Conservation (phyloP, 1,140 invertebrate genomes). For the Anagrus nilaparvatae region DNA sequence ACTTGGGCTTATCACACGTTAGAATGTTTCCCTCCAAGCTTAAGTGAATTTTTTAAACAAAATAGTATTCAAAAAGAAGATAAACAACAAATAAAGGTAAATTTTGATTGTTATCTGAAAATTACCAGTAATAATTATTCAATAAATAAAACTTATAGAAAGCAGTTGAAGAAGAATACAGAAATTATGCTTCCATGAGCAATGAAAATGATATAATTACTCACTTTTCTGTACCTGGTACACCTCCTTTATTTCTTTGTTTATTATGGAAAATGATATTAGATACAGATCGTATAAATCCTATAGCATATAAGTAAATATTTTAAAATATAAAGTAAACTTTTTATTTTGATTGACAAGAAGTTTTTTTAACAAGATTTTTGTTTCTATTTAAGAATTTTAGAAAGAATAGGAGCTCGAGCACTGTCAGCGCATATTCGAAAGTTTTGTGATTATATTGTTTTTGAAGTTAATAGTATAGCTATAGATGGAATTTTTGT, state of each 20-base stretch:
- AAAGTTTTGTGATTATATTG: slow-evolving; percentile 91
- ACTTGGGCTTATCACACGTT: slow-evolving; percentile 89
- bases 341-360: not conserved
- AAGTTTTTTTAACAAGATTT: not conserved
- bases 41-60: slow-evolving; percentile 79
- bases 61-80: slow-evolving; percentile 79
- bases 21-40: slow-evolving; percentile 78
- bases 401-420: slow-evolving; percentile 86
- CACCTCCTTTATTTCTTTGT: slow-evolving; percentile 79
- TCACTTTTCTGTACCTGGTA: slow-evolving; percentile 84
- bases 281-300: slow-evolving; percentile 84
- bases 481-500: slow-evolving; percentile 74
- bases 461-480: slow-evolving; percentile 81
- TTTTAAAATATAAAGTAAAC: not conserved
- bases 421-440: slow-evolving; percentile 81
- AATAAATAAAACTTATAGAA: slow-evolving; percentile 42
- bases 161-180: slow-evolving; percentile 87
- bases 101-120: slow-evolving; percentile 4
- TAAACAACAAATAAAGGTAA: slow-evolving; percentile 72
- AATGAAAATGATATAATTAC: slow-evolving; percentile 94
- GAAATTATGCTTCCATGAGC: slow-evolving; percentile 93
- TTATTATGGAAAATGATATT: slow-evolving; percentile 94
- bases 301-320: slow-evolving; percentile 85
- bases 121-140: slow-evolving; percentile 3
- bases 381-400: slow-evolving; percentile 55